Base-by-base conservation (phyloP, 2,113 vertebrate genomes). In the Rhipidura dahli region DNA sequence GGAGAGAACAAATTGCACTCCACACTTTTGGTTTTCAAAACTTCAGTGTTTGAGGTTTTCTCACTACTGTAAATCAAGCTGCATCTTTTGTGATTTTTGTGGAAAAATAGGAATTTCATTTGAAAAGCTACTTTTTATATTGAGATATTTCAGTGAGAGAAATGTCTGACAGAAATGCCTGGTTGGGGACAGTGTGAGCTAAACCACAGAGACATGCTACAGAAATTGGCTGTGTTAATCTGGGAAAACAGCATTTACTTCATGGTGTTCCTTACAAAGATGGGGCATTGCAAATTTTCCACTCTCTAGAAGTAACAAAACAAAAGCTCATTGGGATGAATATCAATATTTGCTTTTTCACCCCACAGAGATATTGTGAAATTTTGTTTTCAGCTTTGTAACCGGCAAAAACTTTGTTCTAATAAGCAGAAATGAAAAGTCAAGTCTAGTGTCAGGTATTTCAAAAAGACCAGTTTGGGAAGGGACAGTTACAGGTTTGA, bases 341-440 rank as follows among this genome's bases (percentile, higher is more conserved):
- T 86, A n/a, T 89, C 94, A 86, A 33, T 93, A 87, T 97, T 97
- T 96, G 91, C 50, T 83, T 94, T 92, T 97, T 94, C 77, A 65
- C 87, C 56, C 75, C 14, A 35, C 65, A 60, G 89, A 79, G 56
- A 53, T n/a, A 31, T 20, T 37, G 44, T 45, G n/a, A 71, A 63
- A 39, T 51, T 72, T 51, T 60, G 11, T 22, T 81, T 94, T 87
- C 42, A 35, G 22, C 73, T 66, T 44, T n/a, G 33, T 70, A 64
- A 70, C 11, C 69, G 68, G 31, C 39, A 53, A 61, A 57, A 57
- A 59, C 40, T 39, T 69, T 3, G 2, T 11, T 60, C 23, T 26
- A 59, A 30, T 10, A 40, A 64, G 26, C 70, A 56, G 45, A 54
- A 83, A 57, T 24, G 16, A 37, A 27, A 53, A 45, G 40, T 7